Evolutionary conservation across 2,888 invertebrate genomes (phyloP).

Genomic region (Hyppa rectilinea): DNA sequence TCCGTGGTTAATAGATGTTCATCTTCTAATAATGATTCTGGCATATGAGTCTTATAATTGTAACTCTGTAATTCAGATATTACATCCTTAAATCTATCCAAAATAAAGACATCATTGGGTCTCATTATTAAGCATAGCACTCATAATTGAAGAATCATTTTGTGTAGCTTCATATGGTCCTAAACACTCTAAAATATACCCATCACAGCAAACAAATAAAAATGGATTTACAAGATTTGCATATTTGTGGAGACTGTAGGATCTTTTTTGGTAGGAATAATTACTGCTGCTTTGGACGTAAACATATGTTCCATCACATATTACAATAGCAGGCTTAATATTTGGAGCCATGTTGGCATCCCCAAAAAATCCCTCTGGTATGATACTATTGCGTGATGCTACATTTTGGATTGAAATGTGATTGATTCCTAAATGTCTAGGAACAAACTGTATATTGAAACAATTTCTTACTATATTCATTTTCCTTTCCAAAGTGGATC

Average conservation of each 20-base stretch:
- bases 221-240: neutral
- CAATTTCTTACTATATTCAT: no score
- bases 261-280: neutral
- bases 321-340: neutral
- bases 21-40: conserved; percentile 22
- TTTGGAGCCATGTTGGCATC: neutral
- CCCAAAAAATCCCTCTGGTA: neutral
- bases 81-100: conserved; percentile 29
- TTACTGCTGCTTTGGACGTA: neutral
- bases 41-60: conserved; percentile 26
- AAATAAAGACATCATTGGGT: conserved; percentile 23
- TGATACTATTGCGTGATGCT: no score
- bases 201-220: neutral
- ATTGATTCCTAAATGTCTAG: no score
- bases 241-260: neutral
- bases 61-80: conserved; percentile 13
- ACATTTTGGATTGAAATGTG: no score
- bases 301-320: neutral
- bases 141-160: neutral
- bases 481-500: no score
- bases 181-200: no score
- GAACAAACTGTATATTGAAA: no score
- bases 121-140: neutral
- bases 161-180: no score
- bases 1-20: conserved; percentile 25